Evolutionary conservation across 2,797 vertebrate genomes (phyloP).

Genomic region (Capromys pilorides): DNA sequence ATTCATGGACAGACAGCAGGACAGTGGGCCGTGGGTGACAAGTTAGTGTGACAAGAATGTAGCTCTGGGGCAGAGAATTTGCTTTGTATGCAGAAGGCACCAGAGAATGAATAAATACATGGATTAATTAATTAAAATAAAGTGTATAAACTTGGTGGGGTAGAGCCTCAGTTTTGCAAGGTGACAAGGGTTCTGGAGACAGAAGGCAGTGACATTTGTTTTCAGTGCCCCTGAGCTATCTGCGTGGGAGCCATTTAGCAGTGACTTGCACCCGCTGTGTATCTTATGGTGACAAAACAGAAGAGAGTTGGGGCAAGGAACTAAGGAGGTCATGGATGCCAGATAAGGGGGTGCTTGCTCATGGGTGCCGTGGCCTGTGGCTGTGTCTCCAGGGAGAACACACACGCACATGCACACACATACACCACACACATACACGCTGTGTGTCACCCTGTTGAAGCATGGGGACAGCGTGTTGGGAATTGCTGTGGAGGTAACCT

Average conservation of each 20-base stretch:
- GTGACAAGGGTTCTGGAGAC: not conserved
- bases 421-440: not conserved
- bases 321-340: not conserved
- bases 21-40: fast-evolving
- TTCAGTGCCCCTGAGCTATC: not conserved
- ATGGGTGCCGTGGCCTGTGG: fast-evolving
- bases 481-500: not conserved
- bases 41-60: not conserved
- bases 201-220: not conserved
- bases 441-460: not conserved
- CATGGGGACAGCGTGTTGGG: not conserved
- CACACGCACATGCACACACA: not conserved
- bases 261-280: not conserved
- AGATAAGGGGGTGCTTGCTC: not conserved
- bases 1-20: fast-evolving
- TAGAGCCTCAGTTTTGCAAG: not conserved
- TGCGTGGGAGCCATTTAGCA: fast-evolving
- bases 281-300: not conserved
- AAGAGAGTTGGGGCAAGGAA: not conserved
- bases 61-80: too few species aligned
- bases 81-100: too few species aligned
- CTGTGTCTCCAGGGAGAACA: not conserved
- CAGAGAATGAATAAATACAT: too few species aligned
- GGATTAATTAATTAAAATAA: too few species aligned
- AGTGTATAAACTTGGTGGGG: too few species aligned